phyloP scores from a whole-genome alignment of 2,888 invertebrate genomes.

The Pristionchus mayeri region DNA sequence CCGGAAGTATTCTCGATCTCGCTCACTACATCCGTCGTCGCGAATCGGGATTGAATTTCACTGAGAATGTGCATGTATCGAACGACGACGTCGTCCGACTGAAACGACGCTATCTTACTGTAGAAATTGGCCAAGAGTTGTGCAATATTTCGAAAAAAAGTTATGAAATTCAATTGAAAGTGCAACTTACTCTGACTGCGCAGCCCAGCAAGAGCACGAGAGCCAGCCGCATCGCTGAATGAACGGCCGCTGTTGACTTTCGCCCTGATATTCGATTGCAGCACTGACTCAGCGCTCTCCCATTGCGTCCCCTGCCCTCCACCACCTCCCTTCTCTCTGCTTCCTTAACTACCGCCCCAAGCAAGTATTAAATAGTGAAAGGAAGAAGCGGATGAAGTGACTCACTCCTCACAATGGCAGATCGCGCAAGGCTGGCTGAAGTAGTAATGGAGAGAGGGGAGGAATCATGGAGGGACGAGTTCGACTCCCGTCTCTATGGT shows the following conservation, averaged over 20 bases:
- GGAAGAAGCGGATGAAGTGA: slow-evolving; percentile 27
- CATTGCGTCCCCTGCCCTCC: neutral
- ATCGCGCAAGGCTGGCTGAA: slow-evolving; percentile 6
- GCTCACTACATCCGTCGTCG: slow-evolving; percentile 50
- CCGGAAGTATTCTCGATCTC: slow-evolving; percentile 50
- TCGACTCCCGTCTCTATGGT: slow-evolving; percentile 17
- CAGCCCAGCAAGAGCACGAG: neutral
- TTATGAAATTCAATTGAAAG: neutral
- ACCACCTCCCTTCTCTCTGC: slow-evolving; percentile 12
- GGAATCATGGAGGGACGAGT: slow-evolving; percentile 22
- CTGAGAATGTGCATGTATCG: slow-evolving; percentile 50
- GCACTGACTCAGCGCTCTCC: slow-evolving; percentile 7
- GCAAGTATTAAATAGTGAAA: slow-evolving; percentile 47
- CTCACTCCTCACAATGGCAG: slow-evolving; percentile 40
- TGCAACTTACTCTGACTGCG: slow-evolving; percentile 23
- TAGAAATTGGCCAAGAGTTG: neutral
- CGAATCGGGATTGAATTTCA: slow-evolving; percentile 52
- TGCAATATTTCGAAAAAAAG: neutral
- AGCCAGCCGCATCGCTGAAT: slow-evolving; percentile 33
- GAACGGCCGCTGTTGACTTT: slow-evolving; percentile 8
- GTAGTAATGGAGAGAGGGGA: slow-evolving; percentile 30
- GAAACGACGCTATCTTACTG: neutral
- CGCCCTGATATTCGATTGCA: slow-evolving; percentile 33
- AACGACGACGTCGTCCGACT: slow-evolving; percentile 32
- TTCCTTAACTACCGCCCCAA: slow-evolving; percentile 11